Percentiles rank a stretch among this genome's conserved stretches.
Conservation (phyloP, 2,888 invertebrate genomes). For the Cryptophagus acutangulus region DNA sequence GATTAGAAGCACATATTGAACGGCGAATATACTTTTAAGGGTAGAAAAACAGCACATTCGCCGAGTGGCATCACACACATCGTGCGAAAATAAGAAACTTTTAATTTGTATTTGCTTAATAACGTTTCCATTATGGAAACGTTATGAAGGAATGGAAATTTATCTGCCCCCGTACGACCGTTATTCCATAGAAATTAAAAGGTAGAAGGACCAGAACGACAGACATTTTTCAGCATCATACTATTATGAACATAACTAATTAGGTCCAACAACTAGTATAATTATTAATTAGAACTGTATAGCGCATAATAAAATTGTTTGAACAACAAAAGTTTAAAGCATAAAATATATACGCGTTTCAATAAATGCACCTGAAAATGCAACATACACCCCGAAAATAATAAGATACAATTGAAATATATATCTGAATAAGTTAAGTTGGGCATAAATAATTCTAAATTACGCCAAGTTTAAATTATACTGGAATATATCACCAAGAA, state of each 20-base stretch:
- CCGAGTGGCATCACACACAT: too few species aligned
- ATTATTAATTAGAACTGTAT: too few species aligned
- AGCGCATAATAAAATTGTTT: too few species aligned
- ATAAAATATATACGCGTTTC: too few species aligned
- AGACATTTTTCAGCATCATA: constrained; percentile 1
- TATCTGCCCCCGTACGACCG: constrained; percentile 6
- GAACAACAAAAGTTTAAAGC: too few species aligned
- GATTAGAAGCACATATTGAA: constrained; percentile 1
- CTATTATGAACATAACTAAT: too few species aligned
- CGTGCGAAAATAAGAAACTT: constrained; percentile 5
- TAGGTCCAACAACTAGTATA: too few species aligned
- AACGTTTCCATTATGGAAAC: constrained; percentile 6
- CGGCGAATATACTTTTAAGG: neutral
- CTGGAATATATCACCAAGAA: constrained; percentile 28
- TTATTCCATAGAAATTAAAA: constrained; percentile 5
- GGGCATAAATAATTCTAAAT: constrained; percentile 24
- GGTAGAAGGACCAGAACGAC: constrained; percentile 4
- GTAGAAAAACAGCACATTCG: neutral
- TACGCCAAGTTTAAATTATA: constrained; percentile 25
- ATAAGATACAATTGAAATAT: constrained; percentile 21
- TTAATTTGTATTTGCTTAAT: constrained; percentile 5
- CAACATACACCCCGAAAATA: constrained; percentile 6
- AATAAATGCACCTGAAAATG: too few species aligned
- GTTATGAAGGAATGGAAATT: constrained; percentile 8
- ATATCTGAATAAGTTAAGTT: constrained; percentile 24